These are phyloP conservation scores for Vidua macroura DNA, from an alignment of 2,113 vertebrate genomes.

Conservation along the genomic window DNA sequence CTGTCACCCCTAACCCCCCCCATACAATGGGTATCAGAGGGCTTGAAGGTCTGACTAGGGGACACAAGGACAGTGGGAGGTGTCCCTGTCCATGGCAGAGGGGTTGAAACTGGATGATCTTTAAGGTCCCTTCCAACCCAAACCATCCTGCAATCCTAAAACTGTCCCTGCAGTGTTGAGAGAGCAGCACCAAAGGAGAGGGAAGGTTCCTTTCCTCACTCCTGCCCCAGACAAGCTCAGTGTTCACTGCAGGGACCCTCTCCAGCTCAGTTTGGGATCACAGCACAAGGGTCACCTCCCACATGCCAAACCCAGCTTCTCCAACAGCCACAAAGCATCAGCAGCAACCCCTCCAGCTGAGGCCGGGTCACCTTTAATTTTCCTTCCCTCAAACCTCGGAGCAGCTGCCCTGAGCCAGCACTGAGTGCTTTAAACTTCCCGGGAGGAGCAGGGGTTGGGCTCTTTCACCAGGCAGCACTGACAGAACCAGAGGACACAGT, in stretches of 20 bases:
- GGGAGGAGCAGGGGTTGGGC: rapidly evolving
- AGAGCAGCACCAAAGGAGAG: neutral
- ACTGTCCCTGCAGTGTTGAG: neutral
- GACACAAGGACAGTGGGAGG: neutral
- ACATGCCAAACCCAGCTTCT: neutral
- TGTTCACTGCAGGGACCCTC: rapidly evolving
- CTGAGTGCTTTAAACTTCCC: rapidly evolving
- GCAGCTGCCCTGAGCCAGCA: rapidly evolving
- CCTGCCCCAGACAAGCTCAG: neutral
- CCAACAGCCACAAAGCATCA: neutral
- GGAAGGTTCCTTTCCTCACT: neutral
- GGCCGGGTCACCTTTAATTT: neutral
- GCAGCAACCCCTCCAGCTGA: neutral
- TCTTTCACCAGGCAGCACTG: neutral
- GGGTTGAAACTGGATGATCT: neutral
- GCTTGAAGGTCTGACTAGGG: neutral
- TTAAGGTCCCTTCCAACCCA: neutral
- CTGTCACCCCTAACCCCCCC: neutral
- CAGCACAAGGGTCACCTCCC: neutral
- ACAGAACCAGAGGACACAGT: neutral
- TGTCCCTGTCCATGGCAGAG: neutral
- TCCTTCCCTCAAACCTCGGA: rapidly evolving
- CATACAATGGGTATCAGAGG: rapidly evolving
- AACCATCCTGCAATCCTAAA: neutral
- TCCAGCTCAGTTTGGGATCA: neutral